Conservation (phyloP, 2,888 invertebrate species). For the Phragmatobia fuliginosa region DNA sequence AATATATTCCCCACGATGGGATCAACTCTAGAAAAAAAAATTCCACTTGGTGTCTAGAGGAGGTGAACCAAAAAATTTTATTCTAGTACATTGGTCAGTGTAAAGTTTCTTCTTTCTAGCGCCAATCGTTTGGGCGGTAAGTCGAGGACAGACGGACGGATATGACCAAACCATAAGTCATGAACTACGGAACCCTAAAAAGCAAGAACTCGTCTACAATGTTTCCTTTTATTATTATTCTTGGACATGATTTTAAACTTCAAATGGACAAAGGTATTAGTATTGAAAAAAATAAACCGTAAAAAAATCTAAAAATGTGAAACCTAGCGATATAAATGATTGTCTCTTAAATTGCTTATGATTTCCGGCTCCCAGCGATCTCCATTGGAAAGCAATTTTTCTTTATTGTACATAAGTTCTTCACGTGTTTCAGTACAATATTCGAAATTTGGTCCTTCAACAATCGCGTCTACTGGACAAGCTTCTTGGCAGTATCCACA, state of each 20-base stretch:
- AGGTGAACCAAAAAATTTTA: too few relatives aligned
- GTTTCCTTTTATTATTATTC: conserved; percentile 36
- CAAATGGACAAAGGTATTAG: neutral
- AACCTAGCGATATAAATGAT: conserved; percentile 72
- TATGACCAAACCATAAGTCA: too few relatives aligned
- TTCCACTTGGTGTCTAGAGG: too few relatives aligned
- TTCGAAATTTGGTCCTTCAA: conserved; percentile 99
- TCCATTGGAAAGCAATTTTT: conserved; percentile 97
- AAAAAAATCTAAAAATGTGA: neutral
- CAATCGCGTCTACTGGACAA: conserved; percentile 98
- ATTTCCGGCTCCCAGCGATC: conserved; percentile 99
- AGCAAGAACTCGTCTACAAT: conserved; percentile 23
- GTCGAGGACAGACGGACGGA: too few relatives aligned
- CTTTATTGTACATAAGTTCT: conserved; percentile 99
- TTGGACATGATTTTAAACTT: conserved; percentile 31
- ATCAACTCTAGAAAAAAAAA: too few relatives aligned
- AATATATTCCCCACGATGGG: too few relatives aligned
- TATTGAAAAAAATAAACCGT: neutral
- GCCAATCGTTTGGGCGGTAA: too few relatives aligned
- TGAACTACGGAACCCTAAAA: too few relatives aligned
- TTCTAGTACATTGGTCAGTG: too few relatives aligned
- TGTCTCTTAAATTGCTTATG: conserved; percentile 92
- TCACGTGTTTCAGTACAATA: conserved; percentile 99
- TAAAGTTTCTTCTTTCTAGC: too few relatives aligned
- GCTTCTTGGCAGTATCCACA: conserved; percentile 99